Base-by-base conservation (phyloP, 2,888 invertebrate species). In the Fabriciana adippe region DNA sequence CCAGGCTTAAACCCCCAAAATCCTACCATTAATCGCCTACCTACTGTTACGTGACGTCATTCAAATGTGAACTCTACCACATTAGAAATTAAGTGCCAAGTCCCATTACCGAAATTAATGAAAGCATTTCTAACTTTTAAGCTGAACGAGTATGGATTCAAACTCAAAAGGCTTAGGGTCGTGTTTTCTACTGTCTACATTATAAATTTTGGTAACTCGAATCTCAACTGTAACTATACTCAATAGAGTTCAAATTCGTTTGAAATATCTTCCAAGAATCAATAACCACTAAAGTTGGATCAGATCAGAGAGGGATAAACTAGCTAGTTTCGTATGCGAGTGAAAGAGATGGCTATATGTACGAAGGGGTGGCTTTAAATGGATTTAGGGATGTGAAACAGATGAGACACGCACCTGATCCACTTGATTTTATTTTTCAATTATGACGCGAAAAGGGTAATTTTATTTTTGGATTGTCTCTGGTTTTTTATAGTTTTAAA, bases 1-100 rank as follows among this genome's bases (percentile, higher is more conserved):
- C 94, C 91, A 75, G 87, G 88, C 88, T 92, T 94, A 94, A 94
- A 93, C 94, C 93, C 93, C 93, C 93, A 89, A 93, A 93, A 94
- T 93, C 92, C 90, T 74, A 84, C 88, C 89, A 89, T 90, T 89
- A 90, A 90, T 88, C 92, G 93, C 91, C 87, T 85, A 81, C 85
- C 87, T 86, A 87, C 89, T 87, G 87, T 87, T 92, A 92, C 86
- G 91, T 88, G 87, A 87, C 76, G 76, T 70, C 81, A 78, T 77
- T 67, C 77, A 75, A 86, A 83, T 81, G 76, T 83, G 78, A 81
- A 82, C 87, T 78, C 77, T 87, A 83, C 73, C 5, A 14, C 55
- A 62, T 67, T 69, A 61, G 51, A 16, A 55, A 75, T 80, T 81
- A 77, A 79, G 77, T 78, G 70, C 69, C 76, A 77, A 77, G 80